phyloP scores from a whole-genome alignment of 2,797 vertebrate species.

The Artibeus jamaicensis region DNA sequence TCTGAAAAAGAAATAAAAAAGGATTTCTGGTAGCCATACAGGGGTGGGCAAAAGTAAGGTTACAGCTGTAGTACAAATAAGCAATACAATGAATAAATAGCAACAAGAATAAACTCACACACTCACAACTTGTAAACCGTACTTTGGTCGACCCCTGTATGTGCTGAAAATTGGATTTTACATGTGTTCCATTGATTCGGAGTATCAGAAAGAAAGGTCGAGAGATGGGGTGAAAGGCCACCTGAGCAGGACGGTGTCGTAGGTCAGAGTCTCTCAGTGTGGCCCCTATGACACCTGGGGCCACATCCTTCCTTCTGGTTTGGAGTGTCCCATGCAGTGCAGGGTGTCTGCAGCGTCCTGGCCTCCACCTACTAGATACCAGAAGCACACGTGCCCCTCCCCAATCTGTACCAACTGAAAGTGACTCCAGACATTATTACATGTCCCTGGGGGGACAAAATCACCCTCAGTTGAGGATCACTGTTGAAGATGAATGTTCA shows the following conservation, averaged over 20 bases:
- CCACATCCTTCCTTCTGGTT: neutral
- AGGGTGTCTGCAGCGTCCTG: neutral
- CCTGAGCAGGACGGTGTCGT: neutral
- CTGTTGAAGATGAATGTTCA: neutral
- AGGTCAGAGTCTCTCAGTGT: neutral
- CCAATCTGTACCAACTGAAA: neutral
- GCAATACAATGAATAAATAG: neutral
- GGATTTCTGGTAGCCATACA: neutral
- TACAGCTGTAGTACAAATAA: neutral
- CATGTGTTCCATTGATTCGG: neutral
- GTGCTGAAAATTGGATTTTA: constrained; percentile 21
- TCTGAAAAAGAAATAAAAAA: neutral
- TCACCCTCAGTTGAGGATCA: neutral
- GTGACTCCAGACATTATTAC: neutral
- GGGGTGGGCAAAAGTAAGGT: neutral
- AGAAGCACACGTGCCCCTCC: neutral
- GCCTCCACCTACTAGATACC: neutral
- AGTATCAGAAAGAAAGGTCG: neutral
- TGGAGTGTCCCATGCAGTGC: neutral
- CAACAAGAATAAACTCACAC: neutral
- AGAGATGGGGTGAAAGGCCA: neutral
- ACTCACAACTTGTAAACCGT: neutral
- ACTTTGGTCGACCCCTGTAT: neutral
- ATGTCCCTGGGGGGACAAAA: neutral
- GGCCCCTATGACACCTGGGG: neutral